phyloP scores from a whole-genome alignment of 2,888 invertebrate genomes.

The Carpatolechia fugitivella region DNA sequence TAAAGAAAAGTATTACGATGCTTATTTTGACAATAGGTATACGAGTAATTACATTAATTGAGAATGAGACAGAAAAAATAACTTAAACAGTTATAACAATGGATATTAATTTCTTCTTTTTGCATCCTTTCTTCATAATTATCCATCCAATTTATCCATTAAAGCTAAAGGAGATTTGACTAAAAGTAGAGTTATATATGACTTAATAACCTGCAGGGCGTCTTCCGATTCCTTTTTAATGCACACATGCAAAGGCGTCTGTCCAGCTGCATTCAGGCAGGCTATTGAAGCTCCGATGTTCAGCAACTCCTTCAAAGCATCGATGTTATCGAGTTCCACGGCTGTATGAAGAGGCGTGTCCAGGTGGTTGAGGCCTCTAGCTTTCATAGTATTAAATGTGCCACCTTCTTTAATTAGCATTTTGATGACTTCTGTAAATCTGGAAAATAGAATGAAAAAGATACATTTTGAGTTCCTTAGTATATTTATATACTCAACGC shows the following conservation, averaged over 20 bases:
- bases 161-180: too few species aligned
- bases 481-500: too few species aligned
- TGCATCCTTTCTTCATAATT: too few species aligned
- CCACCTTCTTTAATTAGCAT: constrained; percentile 42
- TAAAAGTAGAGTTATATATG: too few species aligned
- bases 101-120: too few species aligned
- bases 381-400: constrained; percentile 38
- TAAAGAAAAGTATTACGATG: too few species aligned
- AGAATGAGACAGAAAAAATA: too few species aligned
- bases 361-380: constrained; percentile 34
- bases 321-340: constrained; percentile 60
- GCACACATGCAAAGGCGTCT: constrained; percentile 74
- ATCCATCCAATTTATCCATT: too few species aligned
- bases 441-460: constrained; percentile 20
- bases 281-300: constrained; percentile 60
- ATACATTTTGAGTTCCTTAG: too few species aligned
- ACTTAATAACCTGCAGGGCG: constrained; percentile 64
- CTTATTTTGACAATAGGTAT: too few species aligned
- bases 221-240: constrained; percentile 63
- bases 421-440: constrained; percentile 42
- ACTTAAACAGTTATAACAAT: too few species aligned
- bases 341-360: constrained; percentile 77
- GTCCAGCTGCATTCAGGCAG: constrained; percentile 61
- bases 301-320: constrained; percentile 62
- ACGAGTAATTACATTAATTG: too few species aligned